Base-by-base conservation (phyloP, 2,888 invertebrate species). In the Rhogogaster chlorosoma region DNA sequence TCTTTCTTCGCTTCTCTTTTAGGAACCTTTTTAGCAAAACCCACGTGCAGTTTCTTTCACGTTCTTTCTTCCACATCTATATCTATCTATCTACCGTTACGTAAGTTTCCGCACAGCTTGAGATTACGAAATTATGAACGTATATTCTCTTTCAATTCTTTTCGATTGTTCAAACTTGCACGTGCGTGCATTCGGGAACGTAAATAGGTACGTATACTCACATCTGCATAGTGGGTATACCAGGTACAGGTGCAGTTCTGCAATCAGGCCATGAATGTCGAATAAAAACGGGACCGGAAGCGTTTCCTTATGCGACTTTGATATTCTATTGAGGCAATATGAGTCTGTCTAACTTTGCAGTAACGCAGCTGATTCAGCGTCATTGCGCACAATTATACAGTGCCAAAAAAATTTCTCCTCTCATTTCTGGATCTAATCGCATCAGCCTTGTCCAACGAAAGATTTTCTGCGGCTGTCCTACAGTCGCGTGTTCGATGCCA, bases 401-500 rank as follows among this genome's bases (percentile, higher is more conserved):
- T n/a, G 53, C n/a, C 10, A 26, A 61, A 61, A 61, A 61, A 26
- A 18, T 32, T n/a, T 70, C 70, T 71, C n/a, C n/a, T 29, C 61
- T 61, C 4, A 26, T 61, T 61, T 26, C 61, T 26, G 61, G 0
- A 26, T n/a, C n/a, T n/a, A n/a, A n/a, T 4, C 26, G 61, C 26
- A 26, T 26, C 61, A 61, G 61, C 5, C 61, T 26, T 26, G n/a
- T 36, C 9, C n/a, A 32, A 15, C n/a, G 45, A 26, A 29, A 78
- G 57, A 78, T 57, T 57, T 53, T 10, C 78, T 32, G 45, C 45
- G n/a, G 78, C 57, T 78, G 78, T 78, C 42, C 22, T 36, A 22
- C 36, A 64, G 61, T 80, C 61, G 80, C 80, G 80, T 80, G 80
- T 80, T 80, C 22, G 38, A 61, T 61, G 38, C 61, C 80, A 64